These are phyloP conservation scores for Poecilia picta DNA, from an alignment of 2,797 vertebrate species.

Conservation along the genomic window DNA sequence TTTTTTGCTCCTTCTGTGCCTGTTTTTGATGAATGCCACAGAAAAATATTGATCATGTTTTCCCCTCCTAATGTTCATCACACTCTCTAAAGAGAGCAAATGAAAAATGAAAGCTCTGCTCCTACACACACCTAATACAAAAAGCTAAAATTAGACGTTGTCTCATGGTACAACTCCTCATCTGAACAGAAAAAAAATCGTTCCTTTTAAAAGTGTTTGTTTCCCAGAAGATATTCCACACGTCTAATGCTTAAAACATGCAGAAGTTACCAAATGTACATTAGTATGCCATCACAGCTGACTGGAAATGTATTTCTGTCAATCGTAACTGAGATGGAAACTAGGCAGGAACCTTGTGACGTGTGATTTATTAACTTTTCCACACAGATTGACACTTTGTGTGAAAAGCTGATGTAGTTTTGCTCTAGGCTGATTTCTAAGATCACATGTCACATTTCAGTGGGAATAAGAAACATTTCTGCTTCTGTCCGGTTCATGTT, in stretches of 20 bases:
- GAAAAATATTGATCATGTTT: constrained; percentile 78
- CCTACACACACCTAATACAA: constrained; percentile 67
- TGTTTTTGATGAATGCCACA: constrained; percentile 79
- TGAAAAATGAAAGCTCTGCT: constrained; percentile 77
- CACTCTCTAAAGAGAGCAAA: constrained; percentile 76
- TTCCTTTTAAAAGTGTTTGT: constrained; percentile 66
- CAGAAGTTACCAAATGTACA: constrained; percentile 42
- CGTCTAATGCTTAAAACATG: constrained; percentile 55
- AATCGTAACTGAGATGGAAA: constrained; percentile 52
- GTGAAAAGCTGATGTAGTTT: background rate
- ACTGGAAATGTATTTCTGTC: constrained; percentile 48
- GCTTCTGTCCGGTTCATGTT: constrained; percentile 21
- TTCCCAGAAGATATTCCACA: constrained; percentile 50
- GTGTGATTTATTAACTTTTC: constrained; percentile 3
- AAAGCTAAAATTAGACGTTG: constrained; percentile 73
- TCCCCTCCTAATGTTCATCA: constrained; percentile 72
- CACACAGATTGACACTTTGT: background rate
- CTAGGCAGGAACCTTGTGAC: constrained; percentile 40
- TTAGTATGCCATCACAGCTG: constrained; percentile 47
- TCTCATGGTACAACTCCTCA: constrained; percentile 57
- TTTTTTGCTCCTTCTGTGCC: constrained; percentile 50
- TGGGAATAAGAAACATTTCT: constrained; percentile 3
- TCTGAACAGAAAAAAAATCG: constrained; percentile 29
- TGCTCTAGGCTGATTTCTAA: background rate
- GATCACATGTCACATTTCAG: constrained; percentile 26